Evolutionary conservation across 2,113 vertebrate genomes (phyloP).

Genomic region (Petaurus breviceps): DNA sequence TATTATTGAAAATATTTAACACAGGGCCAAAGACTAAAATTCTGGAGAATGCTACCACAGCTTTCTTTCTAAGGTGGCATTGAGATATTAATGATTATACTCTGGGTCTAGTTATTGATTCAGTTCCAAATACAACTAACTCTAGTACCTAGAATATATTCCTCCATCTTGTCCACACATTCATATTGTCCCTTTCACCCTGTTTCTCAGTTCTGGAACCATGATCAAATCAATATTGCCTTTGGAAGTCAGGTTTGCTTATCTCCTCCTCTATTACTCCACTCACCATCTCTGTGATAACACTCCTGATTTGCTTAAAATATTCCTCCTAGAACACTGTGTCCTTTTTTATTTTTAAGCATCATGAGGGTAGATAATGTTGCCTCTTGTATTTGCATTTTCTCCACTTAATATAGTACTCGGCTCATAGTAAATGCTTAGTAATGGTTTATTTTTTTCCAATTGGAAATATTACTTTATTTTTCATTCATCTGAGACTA

Average conservation of each 20-base stretch:
- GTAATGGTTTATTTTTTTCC: neutral
- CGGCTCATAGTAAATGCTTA: neutral
- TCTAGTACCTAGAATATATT: neutral
- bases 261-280: neutral
- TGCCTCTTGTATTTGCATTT: neutral
- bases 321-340: neutral
- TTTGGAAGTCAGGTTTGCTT: neutral
- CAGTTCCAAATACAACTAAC: neutral
- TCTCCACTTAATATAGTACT: neutral
- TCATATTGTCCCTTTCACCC: neutral
- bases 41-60: neutral
- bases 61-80: neutral
- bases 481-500: neutral
- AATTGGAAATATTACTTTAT: neutral
- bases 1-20: neutral
- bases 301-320: neutral
- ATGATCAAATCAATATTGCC: neutral
- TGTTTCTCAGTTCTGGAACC: neutral
- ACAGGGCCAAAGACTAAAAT: neutral
- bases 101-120: neutral
- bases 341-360: neutral
- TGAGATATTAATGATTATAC: neutral
- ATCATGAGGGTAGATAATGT: neutral
- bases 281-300: neutral
- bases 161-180: neutral